Conservation (phyloP, 2,113 vertebrate species). For the Channa maculata region DNA sequence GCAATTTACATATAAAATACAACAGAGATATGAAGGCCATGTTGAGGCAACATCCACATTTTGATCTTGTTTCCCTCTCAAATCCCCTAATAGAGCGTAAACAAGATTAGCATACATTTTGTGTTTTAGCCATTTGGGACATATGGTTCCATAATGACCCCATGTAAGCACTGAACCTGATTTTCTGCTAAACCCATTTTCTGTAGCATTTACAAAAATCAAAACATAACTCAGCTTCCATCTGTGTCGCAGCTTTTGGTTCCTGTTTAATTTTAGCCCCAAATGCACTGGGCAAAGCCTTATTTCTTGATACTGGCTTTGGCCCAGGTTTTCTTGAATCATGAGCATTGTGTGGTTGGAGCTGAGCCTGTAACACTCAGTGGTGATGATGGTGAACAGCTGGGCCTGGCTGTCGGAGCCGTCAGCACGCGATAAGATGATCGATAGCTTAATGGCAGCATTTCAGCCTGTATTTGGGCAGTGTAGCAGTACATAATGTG, state of each 20-base stretch:
- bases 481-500: constrained; percentile 15
- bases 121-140: constrained; percentile 31
- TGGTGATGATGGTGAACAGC: constrained; percentile 60
- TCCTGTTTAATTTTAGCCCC: constrained; percentile 2
- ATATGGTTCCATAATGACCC: constrained; percentile 3
- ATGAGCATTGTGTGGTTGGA: constrained; percentile 46
- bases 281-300: background rate
- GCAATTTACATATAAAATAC: constrained; percentile 64
- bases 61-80: constrained; percentile 20
- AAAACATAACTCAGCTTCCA: constrained; percentile 1
- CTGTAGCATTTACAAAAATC: constrained; percentile 5
- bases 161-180: background rate
- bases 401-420: constrained; percentile 31
- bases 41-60: constrained; percentile 32
- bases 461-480: constrained; percentile 42
- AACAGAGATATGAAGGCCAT: constrained; percentile 19
- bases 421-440: constrained; percentile 33
- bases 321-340: constrained; percentile 34
- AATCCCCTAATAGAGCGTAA: constrained; percentile 26
- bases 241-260: background rate
- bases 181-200: constrained; percentile 5
- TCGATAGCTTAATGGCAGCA: constrained; percentile 45
- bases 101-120: constrained; percentile 43
- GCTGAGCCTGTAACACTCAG: constrained; percentile 46
- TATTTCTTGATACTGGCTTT: background rate